Base-by-base conservation (phyloP, 2,888 invertebrate genomes). In the Aspidapion aeneum region DNA sequence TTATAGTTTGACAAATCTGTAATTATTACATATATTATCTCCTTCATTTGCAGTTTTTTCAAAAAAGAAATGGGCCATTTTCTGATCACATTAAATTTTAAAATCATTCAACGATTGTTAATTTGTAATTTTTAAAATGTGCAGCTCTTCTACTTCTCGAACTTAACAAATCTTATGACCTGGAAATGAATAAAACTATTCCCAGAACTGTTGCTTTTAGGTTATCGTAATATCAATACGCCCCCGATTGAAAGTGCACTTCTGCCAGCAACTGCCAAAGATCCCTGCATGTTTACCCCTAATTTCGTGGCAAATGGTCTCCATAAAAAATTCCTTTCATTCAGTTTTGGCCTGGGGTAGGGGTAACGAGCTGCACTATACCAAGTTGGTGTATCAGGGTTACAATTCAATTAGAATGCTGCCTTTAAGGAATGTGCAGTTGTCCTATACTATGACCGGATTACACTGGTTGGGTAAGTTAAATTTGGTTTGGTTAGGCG, bases 261-360 rank as follows among this genome's bases (percentile, higher is more conserved):
- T 91, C 73, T 91, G 89, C 60, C 90, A 92, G 76, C 84, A 88
- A 9, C 82, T 96, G 35, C 88, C 87, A 60, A 89, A 90, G 55
- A 75, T 77, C 56, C 86, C 88, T 0, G 80, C 93, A 0, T 91
- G 93, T 5, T 85, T 98, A 35, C 98, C 98, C 0, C 85, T 97
- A 56, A 82, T 98, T 20, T 90, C 94, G 22, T 98, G 98, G 98
- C 96, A 94, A 80, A 86, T 93, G 80, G 93, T 94, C 17, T 85
- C 93, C 9, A 91, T 94, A 68, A 91, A 93, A 75, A 87, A 90
- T 56, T 85, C 86, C 1, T 82, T 85, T 50, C 84, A 88, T 70
- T 94, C 96, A 16, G 90, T 97, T 7, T 82, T 98, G 62, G 93
- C 96, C 0, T 93, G 96, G 77, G 97, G 92, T 0, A 85, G 98